Base-by-base conservation (phyloP, 2,797 vertebrate genomes). In the Phaenicophaeus curvirostris region DNA sequence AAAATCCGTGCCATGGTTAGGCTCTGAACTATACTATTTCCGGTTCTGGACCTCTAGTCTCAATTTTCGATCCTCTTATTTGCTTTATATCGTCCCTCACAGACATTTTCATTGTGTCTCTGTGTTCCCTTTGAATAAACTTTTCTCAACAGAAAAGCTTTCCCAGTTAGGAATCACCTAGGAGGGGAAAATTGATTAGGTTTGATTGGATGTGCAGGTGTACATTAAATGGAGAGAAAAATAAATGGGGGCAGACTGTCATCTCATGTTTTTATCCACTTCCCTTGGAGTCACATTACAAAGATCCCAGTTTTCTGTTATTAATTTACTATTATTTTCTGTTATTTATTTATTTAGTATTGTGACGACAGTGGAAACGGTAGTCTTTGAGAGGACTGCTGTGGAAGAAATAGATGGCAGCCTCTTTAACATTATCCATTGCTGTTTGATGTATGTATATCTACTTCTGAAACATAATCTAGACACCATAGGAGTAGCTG, bases 401-500 rank as follows among this genome's bases (percentile, higher is more conserved):
- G 67, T 74, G 55, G 74, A 75, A 94, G 84, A 93, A 87, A 91
- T 59, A 81, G 88, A 92, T 44, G 37, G 41, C 27, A 89, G 9
- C 35, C 17, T 55, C 74, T 94, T 78, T 67, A 81, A 73, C 44
- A 87, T 69, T 89, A 76, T 76, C 65, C 44, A 31, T 58, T 75
- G 94, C 68, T 93, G 48, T 91, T 74, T 82, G 71, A 68, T 85
- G 15, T 76, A 85, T 92, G 79, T 89, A 67, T 89, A 87, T 96
- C 80, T 96, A 63, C 94, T 83, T 81, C 77, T 93, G 95, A 96
- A 98, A 96, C 80, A 78, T 86, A 96, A 97, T 93, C 95, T 93
- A 95, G 93, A 85, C 94, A 88, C 57, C 71, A 93, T 97, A 85
- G 93, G 75, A 94, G 86, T 93, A 90, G 97, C 83, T 89, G 53